These are phyloP conservation scores for Oostethus manadensis DNA, from an alignment of 2,113 vertebrate species.

Conservation along the genomic window DNA sequence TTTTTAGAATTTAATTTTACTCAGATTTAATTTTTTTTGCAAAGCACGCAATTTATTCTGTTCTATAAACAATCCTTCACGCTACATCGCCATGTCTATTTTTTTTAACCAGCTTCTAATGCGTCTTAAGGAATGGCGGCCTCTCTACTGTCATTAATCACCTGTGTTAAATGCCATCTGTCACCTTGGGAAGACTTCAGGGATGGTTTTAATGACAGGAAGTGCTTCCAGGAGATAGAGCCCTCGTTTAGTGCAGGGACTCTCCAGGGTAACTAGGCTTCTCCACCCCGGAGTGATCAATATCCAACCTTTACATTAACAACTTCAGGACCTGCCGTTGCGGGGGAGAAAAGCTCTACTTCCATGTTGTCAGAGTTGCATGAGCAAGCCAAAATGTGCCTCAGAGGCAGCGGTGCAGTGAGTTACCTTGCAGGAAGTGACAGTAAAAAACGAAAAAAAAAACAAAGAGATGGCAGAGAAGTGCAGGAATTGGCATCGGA, in stretches of 20 bases:
- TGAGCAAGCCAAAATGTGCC: slow-evolving; percentile 26
- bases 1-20: too few relatives aligned
- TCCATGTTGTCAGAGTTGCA: slow-evolving; percentile 27
- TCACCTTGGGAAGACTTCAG: slow-evolving; percentile 61
- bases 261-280: slow-evolving; percentile 52
- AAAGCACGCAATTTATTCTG: too few relatives aligned
- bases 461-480: slow-evolving; percentile 16
- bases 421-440: slow-evolving; percentile 37
- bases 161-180: slow-evolving; percentile 67
- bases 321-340: slow-evolving; percentile 24
- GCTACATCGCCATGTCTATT: slow-evolving; percentile 3
- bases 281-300: slow-evolving; percentile 62
- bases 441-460: slow-evolving; percentile 26
- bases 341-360: neutral
- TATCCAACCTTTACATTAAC: slow-evolving; percentile 62
- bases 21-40: too few relatives aligned
- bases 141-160: slow-evolving; percentile 58
- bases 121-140: slow-evolving; percentile 38
- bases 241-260: slow-evolving; percentile 53
- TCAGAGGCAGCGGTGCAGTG: slow-evolving; percentile 9
- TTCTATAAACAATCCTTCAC: slow-evolving; percentile 18
- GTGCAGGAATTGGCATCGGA: slow-evolving; percentile 2
- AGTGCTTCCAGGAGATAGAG: slow-evolving; percentile 62
- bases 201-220: slow-evolving; percentile 69
- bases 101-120: slow-evolving; percentile 7